These are phyloP conservation scores for Teleiodes luculella DNA, from an alignment of 2,888 invertebrate species.

Conservation along the genomic window DNA sequence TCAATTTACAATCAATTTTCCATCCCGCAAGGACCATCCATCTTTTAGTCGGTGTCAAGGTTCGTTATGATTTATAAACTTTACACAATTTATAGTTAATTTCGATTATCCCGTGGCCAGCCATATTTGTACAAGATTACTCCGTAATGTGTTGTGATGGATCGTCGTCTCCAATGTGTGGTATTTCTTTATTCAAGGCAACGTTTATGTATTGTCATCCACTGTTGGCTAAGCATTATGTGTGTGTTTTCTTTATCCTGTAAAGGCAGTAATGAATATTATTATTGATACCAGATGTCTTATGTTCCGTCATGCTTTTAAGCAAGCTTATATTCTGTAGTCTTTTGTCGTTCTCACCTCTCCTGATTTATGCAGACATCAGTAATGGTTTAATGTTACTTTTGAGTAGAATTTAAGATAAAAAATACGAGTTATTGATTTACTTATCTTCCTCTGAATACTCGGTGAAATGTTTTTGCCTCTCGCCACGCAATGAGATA, in stretches of 20 bases:
- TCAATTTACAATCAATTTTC: not conserved
- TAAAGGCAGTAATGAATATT: too few species aligned
- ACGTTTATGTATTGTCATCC: not conserved
- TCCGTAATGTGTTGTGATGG: constrained; percentile 29
- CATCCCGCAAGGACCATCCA: constrained; percentile 6
- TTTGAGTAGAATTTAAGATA: not conserved
- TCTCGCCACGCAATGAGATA: too few species aligned
- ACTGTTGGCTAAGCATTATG: too few species aligned
- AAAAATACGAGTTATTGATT: too few species aligned
- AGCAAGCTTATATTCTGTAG: too few species aligned
- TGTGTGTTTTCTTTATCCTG: too few species aligned
- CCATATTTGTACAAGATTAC: constrained; percentile 33
- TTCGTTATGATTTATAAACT: constrained; percentile 20
- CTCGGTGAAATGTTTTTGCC: too few species aligned
- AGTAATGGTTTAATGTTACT: not conserved
- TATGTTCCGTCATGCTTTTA: too few species aligned
- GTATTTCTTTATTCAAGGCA: too few species aligned
- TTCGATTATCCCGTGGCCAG: constrained; percentile 10
- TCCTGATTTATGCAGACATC: not conserved
- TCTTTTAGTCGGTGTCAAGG: constrained; percentile 8
- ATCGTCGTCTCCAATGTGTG: constrained; percentile 24
- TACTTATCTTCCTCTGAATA: too few species aligned
- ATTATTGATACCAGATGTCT: too few species aligned
- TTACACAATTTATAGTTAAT: constrained; percentile 23
- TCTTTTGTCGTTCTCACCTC: constrained; percentile 9